phyloP scores from a whole-genome alignment of 2,888 invertebrate species.

The Pimpla rufipes region DNA sequence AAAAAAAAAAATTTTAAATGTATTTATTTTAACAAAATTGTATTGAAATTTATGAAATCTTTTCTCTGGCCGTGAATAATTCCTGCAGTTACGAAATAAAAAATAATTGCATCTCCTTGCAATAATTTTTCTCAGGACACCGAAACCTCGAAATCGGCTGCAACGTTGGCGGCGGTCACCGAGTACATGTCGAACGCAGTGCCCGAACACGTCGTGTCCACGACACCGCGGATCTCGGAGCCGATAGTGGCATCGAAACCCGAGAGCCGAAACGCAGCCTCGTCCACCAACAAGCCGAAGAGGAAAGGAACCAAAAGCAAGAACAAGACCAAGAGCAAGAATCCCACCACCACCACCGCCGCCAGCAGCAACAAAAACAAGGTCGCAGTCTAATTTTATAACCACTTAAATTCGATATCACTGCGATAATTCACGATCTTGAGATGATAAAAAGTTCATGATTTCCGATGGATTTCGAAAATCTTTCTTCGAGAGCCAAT shows the following conservation, averaged over 20 bases:
- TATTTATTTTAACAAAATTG: too few species aligned
- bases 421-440: too few species aligned
- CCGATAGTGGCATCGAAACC: conserved; percentile 18
- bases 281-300: conserved; percentile 83
- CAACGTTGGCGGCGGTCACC: conserved; percentile 36
- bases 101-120: background rate
- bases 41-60: too few species aligned
- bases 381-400: conserved; percentile 56
- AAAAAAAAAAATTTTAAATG: too few species aligned
- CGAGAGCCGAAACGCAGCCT: conserved; percentile 64
- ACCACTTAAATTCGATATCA: too few species aligned
- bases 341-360: conserved; percentile 40
- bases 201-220: conserved; percentile 56
- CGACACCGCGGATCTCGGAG: conserved; percentile 52
- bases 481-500: too few species aligned
- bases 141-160: conserved; percentile 41
- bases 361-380: conserved; percentile 85
- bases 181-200: conserved; percentile 40
- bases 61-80: too few species aligned
- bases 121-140: conserved; percentile 37
- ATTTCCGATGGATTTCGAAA: too few species aligned
- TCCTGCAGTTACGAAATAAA: too few species aligned
- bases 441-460: too few species aligned
- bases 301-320: conserved; percentile 80
- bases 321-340: conserved; percentile 70